A percentile compares a stretch with the other conserved stretches of the same genome.
Evolutionary conservation across 2,113 vertebrate species (phyloP).

Genomic region (Nansenia antarctica): DNA sequence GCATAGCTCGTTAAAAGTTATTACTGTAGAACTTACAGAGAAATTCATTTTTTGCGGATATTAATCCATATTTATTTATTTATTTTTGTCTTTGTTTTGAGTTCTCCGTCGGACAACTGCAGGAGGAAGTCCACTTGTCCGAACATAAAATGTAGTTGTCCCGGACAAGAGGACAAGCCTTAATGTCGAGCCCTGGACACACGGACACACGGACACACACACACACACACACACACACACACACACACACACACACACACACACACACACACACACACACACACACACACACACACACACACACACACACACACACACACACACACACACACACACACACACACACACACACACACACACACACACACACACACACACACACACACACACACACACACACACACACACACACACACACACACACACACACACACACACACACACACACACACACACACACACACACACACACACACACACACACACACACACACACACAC

Average conservation of each 20-base stretch:
- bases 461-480: slow-evolving; percentile 1
- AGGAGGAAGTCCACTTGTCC: too few relatives aligned
- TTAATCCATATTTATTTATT: too few relatives aligned
- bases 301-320: slow-evolving; percentile 1
- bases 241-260: background rate
- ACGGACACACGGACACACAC: background rate
- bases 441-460: slow-evolving; percentile 12
- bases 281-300: background rate
- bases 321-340: slow-evolving; percentile 15
- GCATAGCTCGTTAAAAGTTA: too few relatives aligned
- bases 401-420: background rate
- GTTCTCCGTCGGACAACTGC: too few relatives aligned
- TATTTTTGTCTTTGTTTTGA: too few relatives aligned
- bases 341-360: slow-evolving; percentile 1
- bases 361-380: slow-evolving; percentile 2
- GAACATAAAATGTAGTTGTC: too few relatives aligned
- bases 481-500: slow-evolving; percentile 17
- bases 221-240: slow-evolving; percentile 9
- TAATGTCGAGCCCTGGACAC: too few relatives aligned
- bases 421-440: slow-evolving; percentile 1
- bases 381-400: slow-evolving; percentile 11
- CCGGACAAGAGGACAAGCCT: too few relatives aligned
- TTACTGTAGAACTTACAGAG: too few relatives aligned
- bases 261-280: slow-evolving; percentile 20
- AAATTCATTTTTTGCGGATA: too few relatives aligned